Evolutionary conservation across 2,797 vertebrate genomes (phyloP).

Genomic region (Leuciscus waleckii): DNA sequence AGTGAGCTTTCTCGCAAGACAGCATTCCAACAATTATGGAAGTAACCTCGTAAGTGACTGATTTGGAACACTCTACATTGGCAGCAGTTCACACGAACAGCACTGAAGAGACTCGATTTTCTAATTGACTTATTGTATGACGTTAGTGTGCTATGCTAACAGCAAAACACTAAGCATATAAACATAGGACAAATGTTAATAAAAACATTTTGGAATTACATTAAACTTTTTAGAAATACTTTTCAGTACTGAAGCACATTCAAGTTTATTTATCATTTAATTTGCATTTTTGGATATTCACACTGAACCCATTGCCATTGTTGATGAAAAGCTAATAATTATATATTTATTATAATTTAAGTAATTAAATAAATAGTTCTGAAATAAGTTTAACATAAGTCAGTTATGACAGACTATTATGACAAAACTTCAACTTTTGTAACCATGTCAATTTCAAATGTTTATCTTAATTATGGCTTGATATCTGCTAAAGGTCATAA

Average conservation of each 20-base stretch:
- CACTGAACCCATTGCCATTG: neutral
- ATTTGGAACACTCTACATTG: neutral
- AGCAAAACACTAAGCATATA: neutral
- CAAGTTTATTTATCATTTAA: neutral
- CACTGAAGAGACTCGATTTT: neutral
- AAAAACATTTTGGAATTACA: neutral
- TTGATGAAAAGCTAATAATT: neutral
- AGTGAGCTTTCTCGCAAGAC: neutral
- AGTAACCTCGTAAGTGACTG: neutral
- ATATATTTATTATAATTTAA: too few species aligned
- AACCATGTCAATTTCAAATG: too few species aligned
- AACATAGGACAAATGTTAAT: neutral
- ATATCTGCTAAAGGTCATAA: too few species aligned
- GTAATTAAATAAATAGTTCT: neutral
- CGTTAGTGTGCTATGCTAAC: neutral
- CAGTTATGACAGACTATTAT: too few species aligned
- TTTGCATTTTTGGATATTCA: neutral
- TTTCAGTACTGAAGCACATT: neutral
- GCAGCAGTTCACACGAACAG: neutral
- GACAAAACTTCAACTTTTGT: neutral
- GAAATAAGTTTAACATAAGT: neutral
- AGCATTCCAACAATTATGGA: neutral
- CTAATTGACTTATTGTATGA: neutral
- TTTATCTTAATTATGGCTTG: neutral
- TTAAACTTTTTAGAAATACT: neutral